Evolutionary conservation across 2,797 vertebrate species (phyloP), one percentile per base, ranked within the genome.

Genomic region (Lacerta agilis): DNA sequence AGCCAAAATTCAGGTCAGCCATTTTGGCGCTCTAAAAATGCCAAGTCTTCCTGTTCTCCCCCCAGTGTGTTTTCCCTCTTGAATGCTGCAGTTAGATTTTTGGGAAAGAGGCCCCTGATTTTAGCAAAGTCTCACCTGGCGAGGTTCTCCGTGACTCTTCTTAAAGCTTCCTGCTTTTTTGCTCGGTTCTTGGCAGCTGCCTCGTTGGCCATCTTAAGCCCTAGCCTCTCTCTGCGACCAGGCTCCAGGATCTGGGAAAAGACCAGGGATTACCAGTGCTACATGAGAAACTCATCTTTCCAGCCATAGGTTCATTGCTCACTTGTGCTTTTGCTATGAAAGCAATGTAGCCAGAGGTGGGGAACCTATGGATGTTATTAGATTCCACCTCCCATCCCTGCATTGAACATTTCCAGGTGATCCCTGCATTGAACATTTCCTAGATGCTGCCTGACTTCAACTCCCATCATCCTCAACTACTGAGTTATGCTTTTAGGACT

Each of bases 171-270:
- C 86, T 99, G 98, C 93, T 99, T 99, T 94, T 99, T 99, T 33
- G 98, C 98, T 61, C 99, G 96, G 95, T 99, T 99, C 96, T 99
- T 99, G 58, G 98, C 98, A 0, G 99, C 98, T 0, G 98, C 98
- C 94, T 99, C 99, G 2, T 98, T 99, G n/a, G 99, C 99, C 99
- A 99, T 99, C 96, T 99, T 99, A 79, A 99, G 96, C 69, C 99
- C 99, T 11, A 99, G 92, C 75, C 98, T 97, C 94, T 99, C 99
- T 89, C 99, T 97, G 92, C 99, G 97, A 71, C 99, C 99, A 0
- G 99, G 99, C 90, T 99, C 99, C 87, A 99, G 97, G 95, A 99
- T 99, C 99, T 99, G 82, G 2, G 89, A 45, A 93, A 6, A 45
- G 2, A 79, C 0, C 1, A 64, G 11, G 55, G 90, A 79, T 73